Base-by-base conservation (phyloP, 2,888 invertebrate genomes). In the Amorpha juglandis region DNA sequence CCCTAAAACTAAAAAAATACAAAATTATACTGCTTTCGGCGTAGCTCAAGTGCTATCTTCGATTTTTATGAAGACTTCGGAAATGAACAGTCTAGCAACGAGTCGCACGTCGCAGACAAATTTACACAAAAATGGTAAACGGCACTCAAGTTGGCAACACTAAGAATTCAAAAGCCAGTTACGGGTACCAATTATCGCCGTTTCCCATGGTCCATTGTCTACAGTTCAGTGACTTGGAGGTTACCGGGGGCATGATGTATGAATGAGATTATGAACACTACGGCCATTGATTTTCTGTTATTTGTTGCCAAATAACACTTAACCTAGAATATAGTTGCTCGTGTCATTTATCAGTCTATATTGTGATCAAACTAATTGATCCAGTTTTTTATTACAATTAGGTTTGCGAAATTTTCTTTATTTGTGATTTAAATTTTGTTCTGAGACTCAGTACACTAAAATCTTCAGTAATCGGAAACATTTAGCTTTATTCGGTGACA, bases 221-320 rank as follows among this genome's bases (percentile, higher is more conserved):
- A 65, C 69, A 74, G 90, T 88, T 89, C 90, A 89, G 79, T 88
- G 89, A 88, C 90, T 85, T 79, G 78, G 64, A 65, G 64, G 64
- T 65, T 65, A 65, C 58, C 16, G 55, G 27, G 55, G 47, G 35
- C 55, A 58, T 58, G 64, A 65, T 55, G 38, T 76, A 58, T 55
- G 48, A 65, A 48, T 65, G 48, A 65, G 64, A 58, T 65, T 58
- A 55, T 55, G 47, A 16, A 27, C 42, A 65, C 55, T 38, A 58
- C 58, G 50, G 55, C 48, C 35, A 35, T 58, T 65, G 55, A 21
- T 12, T 16, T 45, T 51, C 6, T 50, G 65, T 71, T 75, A 77
- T 69, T 71, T 74, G 72, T 70, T 63, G 67, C 70, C 72, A 70
- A 70, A 72, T 70, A 68, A 67, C 62, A 67, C 70, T 69, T 70